Base-by-base conservation (phyloP, 2,888 invertebrate species). In the Cheilosia scutellata region DNA sequence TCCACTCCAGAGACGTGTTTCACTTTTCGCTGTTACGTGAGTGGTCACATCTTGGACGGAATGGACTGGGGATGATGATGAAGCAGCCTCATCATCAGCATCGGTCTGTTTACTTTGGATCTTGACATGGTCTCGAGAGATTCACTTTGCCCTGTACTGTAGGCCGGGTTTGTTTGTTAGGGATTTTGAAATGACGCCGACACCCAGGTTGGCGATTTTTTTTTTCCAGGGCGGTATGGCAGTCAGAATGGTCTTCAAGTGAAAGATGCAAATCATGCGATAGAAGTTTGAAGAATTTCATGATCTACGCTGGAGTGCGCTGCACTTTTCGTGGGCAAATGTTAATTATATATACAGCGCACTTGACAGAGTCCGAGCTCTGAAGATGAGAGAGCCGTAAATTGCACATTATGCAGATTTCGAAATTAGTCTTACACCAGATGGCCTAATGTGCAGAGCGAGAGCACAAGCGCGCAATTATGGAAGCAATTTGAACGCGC, bases 361-460 rank as follows among this genome's bases (percentile, higher is more conserved):
- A 86, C 86, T 82, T 86, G 86, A 86, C 86, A 86, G 20, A 20
- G 82, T 63, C 25, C 25, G 47, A 47, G 74, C 44, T 70, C 57
- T 70, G 31, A 37, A 72, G 76, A 76, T 77, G 68, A 80, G 68
- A 80, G 86, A 82, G 84, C 72, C 72, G 76, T 82, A 86, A 86
- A 86, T 82, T 86, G 86, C 86, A 86, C 82, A 82, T 86, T 86
- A 86, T 86, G 86, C 77, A 82, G 86, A 86, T 86, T 86, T 82
- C 55, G 72, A 86, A 86, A 86, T 86, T 86, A 86, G 86, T 82
- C 82, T 72, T 86, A 76, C 76, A 42, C 66, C 62, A 53, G 74
- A 80, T 84, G 79, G 70, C 75, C 75, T 75, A 79, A 84, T 76
- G 83, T 70, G 53, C 20, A 42, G 33, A 63, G 66, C 51, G 79